Evolutionary conservation across 1,140 invertebrate species (phyloP), one percentile per base, ranked within the genome.

Genomic region (Marisa cornuarietis): DNA sequence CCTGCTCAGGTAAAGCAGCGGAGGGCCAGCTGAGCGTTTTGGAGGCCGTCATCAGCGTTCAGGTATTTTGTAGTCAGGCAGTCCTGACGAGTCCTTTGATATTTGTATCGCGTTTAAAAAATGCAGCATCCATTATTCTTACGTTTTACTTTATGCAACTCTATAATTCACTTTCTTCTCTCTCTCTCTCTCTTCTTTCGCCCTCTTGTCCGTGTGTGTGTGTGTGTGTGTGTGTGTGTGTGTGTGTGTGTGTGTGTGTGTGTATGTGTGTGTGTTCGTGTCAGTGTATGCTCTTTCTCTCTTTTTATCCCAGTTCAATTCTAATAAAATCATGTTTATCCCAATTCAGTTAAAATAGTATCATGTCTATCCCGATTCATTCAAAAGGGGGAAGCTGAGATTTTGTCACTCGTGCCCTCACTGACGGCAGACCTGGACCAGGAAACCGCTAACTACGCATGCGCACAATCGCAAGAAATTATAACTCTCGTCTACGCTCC

Each of bases 11-110:
- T 9, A 49, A 24, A 54, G 72, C 42, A 52, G 80, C 63, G 22
- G 68, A 68, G 14, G 61, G 66, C 71, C 80, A 78, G 49, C 80
- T 52, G 54, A 76, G 54, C 22, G 79, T 80, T 61, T 69, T 83
- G 52, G 76, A 81, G 62, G 66, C 76, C 16, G 80, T 79, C n/a
- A 54, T 83, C 24, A 76, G 76, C 20, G 77, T 73, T 24, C 58
- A 77, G 54, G 82, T 69, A 76, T 42, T 49, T 77, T 11, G 65
- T 77, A 0, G 66, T 14, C 24, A 42, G 49, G 14, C n/a, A 10
- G n/a, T 42, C 6, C 49, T 16, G 10, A 51, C 61, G 42, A 52
- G 31, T 3, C 58, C 42, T n/a, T 76, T 42, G 31, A 42, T 42
- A 42, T 42, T 42, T 42, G 31, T 42, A 42, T 42, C 31, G 31